Base-by-base conservation (phyloP, 2,797 vertebrate genomes). In the Coccyzus lansbergi region DNA sequence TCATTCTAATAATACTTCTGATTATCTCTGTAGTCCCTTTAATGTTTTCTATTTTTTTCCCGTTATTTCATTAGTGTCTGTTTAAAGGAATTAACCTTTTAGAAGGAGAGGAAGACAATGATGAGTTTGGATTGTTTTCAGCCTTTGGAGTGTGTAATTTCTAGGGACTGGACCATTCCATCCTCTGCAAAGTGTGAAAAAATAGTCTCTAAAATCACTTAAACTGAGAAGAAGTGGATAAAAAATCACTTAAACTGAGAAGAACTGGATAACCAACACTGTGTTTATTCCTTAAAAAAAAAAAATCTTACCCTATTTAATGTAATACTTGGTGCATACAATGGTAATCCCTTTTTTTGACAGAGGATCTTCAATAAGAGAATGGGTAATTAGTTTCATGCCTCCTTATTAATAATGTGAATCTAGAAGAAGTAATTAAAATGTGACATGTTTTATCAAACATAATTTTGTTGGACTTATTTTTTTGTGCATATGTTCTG, bases 21-120 rank as follows among this genome's bases (percentile, higher is more conserved):
- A 6, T 86, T 88, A 44, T 84, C 33, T 92, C 48, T 42, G 22
- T 65, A 72, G 46, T 69, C 10, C 12, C 44, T 87, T 80, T 74
- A 67, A 67, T 48, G 15, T 59, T 76, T 72, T 79, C 34, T 78
- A 0, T 4, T 76, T 92, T 68, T 92, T 64, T 64, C n/a, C 15
- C 33, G 6, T 80, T 21, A 33, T 82, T 92, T 83, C 53, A 42
- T 59, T 88, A 70, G 15, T 51, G 33, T 44, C 29, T 78, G 21
- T 81, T 92, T 87, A 71, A 62, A 86, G 40, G 24, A 86, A 88
- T 86, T 78, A 83, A 52, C 19, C 26, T 92, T 83, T 60, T 51
- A 51, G 24, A 88, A 89, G 72, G 88, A 68, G 38, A 85, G 21
- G 15, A 85, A 42, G 46, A 53, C 59, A 74, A 68, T 26, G 1